Evolutionary conservation across 2,797 vertebrate genomes (phyloP).

Genomic region (Echeneis naucrates): DNA sequence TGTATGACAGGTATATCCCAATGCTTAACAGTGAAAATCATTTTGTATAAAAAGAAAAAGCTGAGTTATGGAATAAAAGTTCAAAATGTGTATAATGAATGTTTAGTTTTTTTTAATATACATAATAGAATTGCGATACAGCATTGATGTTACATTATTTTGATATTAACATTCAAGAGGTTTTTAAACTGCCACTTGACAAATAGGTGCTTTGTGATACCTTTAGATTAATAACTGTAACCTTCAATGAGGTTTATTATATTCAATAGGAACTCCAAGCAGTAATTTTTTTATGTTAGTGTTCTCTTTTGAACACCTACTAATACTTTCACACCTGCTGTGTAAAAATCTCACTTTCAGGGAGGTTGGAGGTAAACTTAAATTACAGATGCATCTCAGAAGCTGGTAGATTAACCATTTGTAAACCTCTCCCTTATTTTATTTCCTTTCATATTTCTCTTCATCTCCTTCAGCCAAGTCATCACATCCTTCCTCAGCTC

Average conservation of each 20-base stretch:
- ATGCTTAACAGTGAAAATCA: neutral
- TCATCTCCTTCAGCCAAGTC: slow-evolving; percentile 57
- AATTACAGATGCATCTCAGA: too few relatives aligned
- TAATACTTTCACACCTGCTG: neutral
- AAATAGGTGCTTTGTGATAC: too few relatives aligned
- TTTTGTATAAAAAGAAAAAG: too few relatives aligned
- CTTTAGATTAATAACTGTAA: too few relatives aligned
- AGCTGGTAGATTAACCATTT: neutral
- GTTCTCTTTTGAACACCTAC: neutral
- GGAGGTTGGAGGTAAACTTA: too few relatives aligned
- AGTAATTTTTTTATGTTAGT: neutral
- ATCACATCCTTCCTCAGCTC: slow-evolving; percentile 23
- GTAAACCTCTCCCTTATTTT: neutral
- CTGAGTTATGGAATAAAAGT: too few relatives aligned
- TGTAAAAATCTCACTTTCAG: too few relatives aligned
- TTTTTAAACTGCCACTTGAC: neutral
- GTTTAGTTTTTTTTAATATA: neutral
- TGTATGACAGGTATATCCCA: neutral
- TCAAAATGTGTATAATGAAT: neutral
- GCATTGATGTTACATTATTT: neutral
- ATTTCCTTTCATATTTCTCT: neutral
- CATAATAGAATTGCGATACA: neutral
- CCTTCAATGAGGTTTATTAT: neutral
- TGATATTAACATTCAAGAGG: neutral
- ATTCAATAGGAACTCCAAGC: neutral